phyloP scores from a whole-genome alignment of 2,888 invertebrate genomes.

The Sclerodermus sp. region DNA sequence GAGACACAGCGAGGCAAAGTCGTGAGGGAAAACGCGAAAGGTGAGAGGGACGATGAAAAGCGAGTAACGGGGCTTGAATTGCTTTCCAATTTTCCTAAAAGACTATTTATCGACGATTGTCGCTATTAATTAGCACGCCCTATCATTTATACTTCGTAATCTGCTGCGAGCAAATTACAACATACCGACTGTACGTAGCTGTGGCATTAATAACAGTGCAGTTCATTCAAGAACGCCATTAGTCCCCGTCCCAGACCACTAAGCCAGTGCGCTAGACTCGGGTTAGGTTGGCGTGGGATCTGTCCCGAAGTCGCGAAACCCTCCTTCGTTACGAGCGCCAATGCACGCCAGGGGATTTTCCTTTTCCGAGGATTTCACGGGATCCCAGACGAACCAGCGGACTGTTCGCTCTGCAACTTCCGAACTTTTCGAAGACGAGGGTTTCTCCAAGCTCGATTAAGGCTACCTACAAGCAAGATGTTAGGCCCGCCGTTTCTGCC shows the following conservation, averaged over 20 bases:
- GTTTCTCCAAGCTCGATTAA: too few species aligned
- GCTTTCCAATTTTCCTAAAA: too few species aligned
- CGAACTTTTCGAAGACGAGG: conserved; percentile 7
- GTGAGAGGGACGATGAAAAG: too few species aligned
- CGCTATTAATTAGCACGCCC: not conserved
- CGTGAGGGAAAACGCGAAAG: too few species aligned
- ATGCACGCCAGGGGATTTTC: conserved; percentile 22
- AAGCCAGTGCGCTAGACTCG: conserved; percentile 10
- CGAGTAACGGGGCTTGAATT: too few species aligned
- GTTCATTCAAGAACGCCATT: conserved; percentile 22
- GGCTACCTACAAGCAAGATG: too few species aligned
- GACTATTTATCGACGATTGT: not conserved
- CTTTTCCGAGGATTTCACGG: conserved; percentile 22
- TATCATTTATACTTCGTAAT: conserved; percentile 7
- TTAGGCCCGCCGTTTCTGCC: too few species aligned
- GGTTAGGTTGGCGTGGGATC: conserved; percentile 14
- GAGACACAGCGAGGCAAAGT: too few species aligned
- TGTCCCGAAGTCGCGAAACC: conserved; percentile 17
- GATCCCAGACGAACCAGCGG: too few species aligned
- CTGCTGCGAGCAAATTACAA: conserved; percentile 17
- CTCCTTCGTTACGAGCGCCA: conserved; percentile 23
- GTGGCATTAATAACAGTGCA: conserved; percentile 21
- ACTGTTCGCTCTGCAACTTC: not conserved
- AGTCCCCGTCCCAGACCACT: conserved; percentile 18
- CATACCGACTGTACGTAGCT: conserved; percentile 7